Evolutionary conservation across 2,113 vertebrate species (phyloP), one percentile per base, ranked within the genome.

Genomic region (Echinops telfairi): DNA sequence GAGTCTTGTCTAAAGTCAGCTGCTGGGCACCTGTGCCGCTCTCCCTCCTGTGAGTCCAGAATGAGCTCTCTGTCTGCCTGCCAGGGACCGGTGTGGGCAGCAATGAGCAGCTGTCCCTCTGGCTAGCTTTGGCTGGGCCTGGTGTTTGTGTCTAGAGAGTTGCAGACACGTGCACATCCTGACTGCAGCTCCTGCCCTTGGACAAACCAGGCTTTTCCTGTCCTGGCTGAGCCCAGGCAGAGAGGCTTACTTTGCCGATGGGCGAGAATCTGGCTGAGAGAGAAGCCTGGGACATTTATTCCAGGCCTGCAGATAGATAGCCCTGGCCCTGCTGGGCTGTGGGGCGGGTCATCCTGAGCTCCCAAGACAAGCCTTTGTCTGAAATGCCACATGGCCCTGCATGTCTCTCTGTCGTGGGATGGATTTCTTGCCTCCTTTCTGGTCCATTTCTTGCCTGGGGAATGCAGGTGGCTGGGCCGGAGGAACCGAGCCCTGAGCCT

Each of bases 101-200:
- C 82, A 82, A 19, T 25, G 62, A 89, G 78, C 62, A 75, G 86
- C 82, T 29, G 19, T 43, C 43, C 57, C 33, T 70, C 16, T n/a
- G 70, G 57, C 60, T 60, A 64, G 29, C 62, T 66, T 70, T 86
- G 86, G n/a, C 77, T 31, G 20, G 23, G 11, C 29, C 70, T 43
- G 7, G 0, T 73, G 53, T 94, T 92, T 92, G 57, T 79, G 81
- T 89, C 62, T 62, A 84, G 84, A 79, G 47, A 86, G 57, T 86
- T 77, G 27, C 23, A 14, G 15, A 11, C 40, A 73, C 15, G 33
- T 5, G 64, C 15, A 75, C 31, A 27, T 75, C 80, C 76, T 85
- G 76, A 40, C 60, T 94, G 62, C 77, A 38, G 29, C 11, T 10
- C 57, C 82, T 89, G 83, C 64, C 77, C 53, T 17, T 47, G 77